phyloP scores from a whole-genome alignment of 1,140 invertebrate species.

The Microplitis mediator region DNA sequence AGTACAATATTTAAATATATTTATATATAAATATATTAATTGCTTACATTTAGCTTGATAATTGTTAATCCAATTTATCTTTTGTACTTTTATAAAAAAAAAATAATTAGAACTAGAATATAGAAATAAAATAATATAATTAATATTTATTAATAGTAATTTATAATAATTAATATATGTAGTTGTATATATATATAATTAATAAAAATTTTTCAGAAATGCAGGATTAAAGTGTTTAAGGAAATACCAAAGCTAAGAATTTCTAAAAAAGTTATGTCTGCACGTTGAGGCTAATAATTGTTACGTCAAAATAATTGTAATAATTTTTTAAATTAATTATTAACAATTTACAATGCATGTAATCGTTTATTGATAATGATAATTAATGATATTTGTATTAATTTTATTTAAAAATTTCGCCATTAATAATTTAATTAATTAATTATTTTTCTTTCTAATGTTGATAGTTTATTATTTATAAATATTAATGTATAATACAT shows the following conservation, averaged over 20 bases:
- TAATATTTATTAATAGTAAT: neutral
- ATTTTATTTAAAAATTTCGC: neutral
- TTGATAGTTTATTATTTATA: neutral
- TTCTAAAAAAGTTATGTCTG: constrained; percentile 54
- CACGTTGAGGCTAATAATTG: constrained; percentile 50
- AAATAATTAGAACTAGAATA: constrained; percentile 30
- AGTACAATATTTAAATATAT: neutral
- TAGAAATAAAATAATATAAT: constrained; percentile 15
- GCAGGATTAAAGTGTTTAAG: constrained; percentile 56
- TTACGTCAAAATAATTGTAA: constrained; percentile 8
- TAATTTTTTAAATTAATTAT: constrained; percentile 3
- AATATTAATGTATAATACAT: neutral
- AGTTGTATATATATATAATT: too few species aligned
- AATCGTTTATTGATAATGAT: too few species aligned
- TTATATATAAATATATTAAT: neutral
- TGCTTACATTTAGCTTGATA: neutral
- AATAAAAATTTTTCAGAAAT: constrained; percentile 53
- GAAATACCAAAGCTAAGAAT: constrained; percentile 61
- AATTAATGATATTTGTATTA: neutral
- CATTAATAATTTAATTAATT: neutral
- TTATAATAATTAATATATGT: too few species aligned
- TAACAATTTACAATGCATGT: too few species aligned
- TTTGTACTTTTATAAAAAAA: constrained; percentile 61
- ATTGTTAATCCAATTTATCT: constrained; percentile 38
- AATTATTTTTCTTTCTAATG: neutral